Conservation (phyloP, 53 echinoderm and acorn worm genomes). For the Arbacia lixula region DNA sequence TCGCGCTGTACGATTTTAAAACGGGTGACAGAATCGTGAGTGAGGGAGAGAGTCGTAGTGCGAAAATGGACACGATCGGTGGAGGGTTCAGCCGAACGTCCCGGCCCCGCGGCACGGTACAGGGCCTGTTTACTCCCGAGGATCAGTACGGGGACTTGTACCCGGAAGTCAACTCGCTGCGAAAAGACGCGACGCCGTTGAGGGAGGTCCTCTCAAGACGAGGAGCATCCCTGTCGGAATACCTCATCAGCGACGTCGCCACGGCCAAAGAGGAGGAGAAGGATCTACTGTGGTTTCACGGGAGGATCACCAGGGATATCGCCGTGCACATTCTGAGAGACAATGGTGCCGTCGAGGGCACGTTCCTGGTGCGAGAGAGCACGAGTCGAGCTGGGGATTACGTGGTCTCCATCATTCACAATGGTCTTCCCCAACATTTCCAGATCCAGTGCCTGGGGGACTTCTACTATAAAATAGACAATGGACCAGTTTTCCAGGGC, state of each 20-base stretch:
- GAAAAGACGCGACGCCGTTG: slow-evolving; percentile 59
- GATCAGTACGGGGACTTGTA: slow-evolving; percentile 66
- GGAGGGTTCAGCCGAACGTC: slow-evolving; percentile 43
- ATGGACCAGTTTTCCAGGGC: slow-evolving; percentile 91
- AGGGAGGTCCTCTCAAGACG: slow-evolving; percentile 64
- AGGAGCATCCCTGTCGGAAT: slow-evolving; percentile 69
- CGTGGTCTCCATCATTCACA: slow-evolving; percentile 90
- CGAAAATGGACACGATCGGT: slow-evolving; percentile 50
- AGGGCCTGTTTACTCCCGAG: slow-evolving; percentile 57
- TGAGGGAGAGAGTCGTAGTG: not conserved
- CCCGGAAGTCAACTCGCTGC: slow-evolving; percentile 70
- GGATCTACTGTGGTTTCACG: slow-evolving; percentile 89
- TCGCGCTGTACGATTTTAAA: not conserved
- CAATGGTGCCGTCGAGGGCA: slow-evolving; percentile 75
- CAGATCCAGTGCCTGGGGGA: slow-evolving; percentile 95
- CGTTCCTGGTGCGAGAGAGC: slow-evolving; percentile 90
- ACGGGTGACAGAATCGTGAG: not conserved
- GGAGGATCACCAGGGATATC: slow-evolving; percentile 89
- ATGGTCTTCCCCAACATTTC: slow-evolving; percentile 83
- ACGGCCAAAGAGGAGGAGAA: slow-evolving; percentile 83
- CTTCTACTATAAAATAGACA: slow-evolving; percentile 91
- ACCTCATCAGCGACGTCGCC: slow-evolving; percentile 70
- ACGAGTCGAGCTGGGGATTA: slow-evolving; percentile 85
- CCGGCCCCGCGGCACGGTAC: slow-evolving; percentile 39
- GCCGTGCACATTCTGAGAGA: slow-evolving; percentile 88